Percentiles rank a stretch among this genome's conserved stretches.
phyloP scores from a whole-genome alignment of 2,797 vertebrate species.

The Helostoma temminkii region DNA sequence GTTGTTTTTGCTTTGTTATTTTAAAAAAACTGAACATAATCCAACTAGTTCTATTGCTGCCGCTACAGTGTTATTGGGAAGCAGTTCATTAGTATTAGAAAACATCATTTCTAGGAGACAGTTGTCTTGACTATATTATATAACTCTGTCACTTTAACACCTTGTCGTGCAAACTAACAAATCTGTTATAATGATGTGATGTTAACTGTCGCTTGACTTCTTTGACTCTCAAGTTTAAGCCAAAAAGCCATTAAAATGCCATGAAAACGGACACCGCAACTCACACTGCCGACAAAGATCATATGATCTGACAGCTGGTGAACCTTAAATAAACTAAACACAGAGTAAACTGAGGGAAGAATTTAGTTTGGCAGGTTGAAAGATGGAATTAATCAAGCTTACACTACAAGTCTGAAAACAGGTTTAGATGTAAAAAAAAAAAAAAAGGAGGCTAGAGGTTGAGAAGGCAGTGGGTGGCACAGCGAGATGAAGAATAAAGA shows the following conservation, averaged over 20 bases:
- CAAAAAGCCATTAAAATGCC: too few species aligned
- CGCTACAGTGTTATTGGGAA: too few species aligned
- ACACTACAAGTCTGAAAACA: slow-evolving; percentile 27
- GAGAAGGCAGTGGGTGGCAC: slow-evolving; percentile 38
- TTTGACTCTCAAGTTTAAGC: neutral
- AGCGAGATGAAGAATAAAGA: slow-evolving; percentile 52
- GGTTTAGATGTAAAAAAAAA: slow-evolving; percentile 17
- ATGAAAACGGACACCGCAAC: neutral
- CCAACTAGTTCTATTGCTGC: too few species aligned
- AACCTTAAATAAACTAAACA: too few species aligned
- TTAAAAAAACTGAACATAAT: too few species aligned
- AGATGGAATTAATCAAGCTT: slow-evolving; percentile 13
- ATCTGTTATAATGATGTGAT: neutral
- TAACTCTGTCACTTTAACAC: too few species aligned
- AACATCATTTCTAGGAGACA: too few species aligned
- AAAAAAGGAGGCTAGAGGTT: slow-evolving; percentile 30
- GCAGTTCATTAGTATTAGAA: too few species aligned
- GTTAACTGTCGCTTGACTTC: neutral
- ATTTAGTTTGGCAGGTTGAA: slow-evolving; percentile 3
- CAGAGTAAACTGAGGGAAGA: neutral
- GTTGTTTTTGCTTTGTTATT: too few species aligned
- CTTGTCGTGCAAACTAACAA: too few species aligned
- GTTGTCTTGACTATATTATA: too few species aligned
- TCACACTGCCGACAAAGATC: neutral
- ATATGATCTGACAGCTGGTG: neutral